Percentiles rank a stretch among this genome's conserved stretches.
Evolutionary conservation across 2,113 vertebrate genomes (phyloP).

Genomic region (Alexandromys fortis): DNA sequence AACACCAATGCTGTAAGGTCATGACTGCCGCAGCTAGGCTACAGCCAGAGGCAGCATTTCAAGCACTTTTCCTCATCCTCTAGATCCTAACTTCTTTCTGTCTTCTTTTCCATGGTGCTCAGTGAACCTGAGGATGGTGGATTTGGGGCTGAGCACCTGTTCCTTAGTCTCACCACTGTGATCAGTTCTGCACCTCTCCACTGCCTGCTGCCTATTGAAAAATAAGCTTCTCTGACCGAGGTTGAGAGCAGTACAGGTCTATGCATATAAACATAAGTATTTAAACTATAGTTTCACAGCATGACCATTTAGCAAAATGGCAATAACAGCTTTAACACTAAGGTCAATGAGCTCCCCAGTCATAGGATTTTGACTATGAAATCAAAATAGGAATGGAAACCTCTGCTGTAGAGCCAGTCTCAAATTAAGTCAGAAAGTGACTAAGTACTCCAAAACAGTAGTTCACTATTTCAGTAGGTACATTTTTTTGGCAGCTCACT

Average conservation of each 20-base stretch:
- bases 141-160: background rate
- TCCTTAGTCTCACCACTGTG: background rate
- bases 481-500: background rate
- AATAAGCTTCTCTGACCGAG: too few species aligned
- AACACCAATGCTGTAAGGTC: background rate
- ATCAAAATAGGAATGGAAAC: background rate
- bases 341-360: background rate
- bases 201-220: background rate
- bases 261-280: background rate
- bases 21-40: background rate
- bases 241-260: background rate
- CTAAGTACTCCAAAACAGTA: background rate
- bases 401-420: too few species aligned
- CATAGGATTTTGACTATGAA: background rate
- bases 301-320: background rate
- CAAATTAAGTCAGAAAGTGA: background rate
- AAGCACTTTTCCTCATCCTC: background rate
- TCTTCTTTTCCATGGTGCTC: too few species aligned
- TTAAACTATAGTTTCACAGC: background rate
- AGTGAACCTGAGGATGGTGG: too few species aligned
- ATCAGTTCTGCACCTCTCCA: background rate
- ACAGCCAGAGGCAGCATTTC: background rate
- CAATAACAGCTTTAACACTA: background rate
- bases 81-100: background rate
- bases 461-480: background rate